Base-by-base conservation (phyloP, 2,888 invertebrate genomes). In the Caenorhabditis becei region DNA sequence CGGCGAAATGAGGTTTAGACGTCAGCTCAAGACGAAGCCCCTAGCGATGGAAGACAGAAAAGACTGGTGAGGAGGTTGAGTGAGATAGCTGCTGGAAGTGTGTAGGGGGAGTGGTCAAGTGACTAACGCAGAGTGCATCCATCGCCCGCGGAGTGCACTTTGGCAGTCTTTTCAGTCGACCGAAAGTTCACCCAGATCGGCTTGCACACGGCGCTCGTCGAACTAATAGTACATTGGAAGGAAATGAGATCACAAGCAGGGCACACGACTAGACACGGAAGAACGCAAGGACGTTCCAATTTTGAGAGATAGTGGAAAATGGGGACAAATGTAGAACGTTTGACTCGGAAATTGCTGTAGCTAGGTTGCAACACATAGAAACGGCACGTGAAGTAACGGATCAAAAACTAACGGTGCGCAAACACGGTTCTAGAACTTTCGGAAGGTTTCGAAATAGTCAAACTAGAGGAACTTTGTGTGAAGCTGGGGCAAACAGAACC, bases 141-240 rank as follows among this genome's bases (percentile, higher is more conserved):
- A 20, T 32, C 44, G 71, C 54, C 71, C 63, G 72, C 41, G 58
- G 32, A 54, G 72, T 66, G 53, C 66, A 66, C 59, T 66, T 41
- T 65, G 24, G 26, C 53, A 35, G 32, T 23, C 56, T 23, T 63
- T 65, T 56, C 66, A 61, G 59, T 23, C 61, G 66, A 51, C 66
- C 51, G 53, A 59, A 75, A 75, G 75, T 75, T 35, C 75, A 75
- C 61, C 41, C 47, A 49, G 72, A 74, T 66, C 59, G 74, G 59
- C 59, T 74, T 74, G 65, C 65, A 53, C 63, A n/a, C 41, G 62
- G 58, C 72, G 63, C 28, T 58, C 51, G 11, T 14, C 66, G 75
- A 75, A 66, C 75, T 66, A 53, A 54, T 75, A 75, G 75, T 75
- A 44, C 75, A 75, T 53, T 37, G 35, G 47, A 72, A 47, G 54